Base-by-base conservation (phyloP, 1,140 invertebrate species). In the Pararge aegeria region DNA sequence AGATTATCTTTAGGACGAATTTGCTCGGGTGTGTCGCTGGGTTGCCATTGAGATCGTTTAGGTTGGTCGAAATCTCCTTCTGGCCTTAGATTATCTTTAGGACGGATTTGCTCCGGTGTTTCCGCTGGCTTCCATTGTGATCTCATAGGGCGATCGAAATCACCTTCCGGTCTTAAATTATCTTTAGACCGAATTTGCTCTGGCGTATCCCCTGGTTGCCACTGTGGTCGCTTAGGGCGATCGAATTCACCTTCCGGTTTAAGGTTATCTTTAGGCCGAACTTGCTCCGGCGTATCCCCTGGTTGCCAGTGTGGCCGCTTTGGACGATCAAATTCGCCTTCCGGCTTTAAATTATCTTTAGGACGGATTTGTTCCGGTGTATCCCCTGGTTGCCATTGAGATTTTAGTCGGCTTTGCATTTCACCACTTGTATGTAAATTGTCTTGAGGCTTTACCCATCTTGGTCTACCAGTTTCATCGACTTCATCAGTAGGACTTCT, bases 1-100 rank as follows among this genome's bases (percentile, higher is more conserved):
- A 94, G 73, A 78, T 94, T 94, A 65, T 93, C 93, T 27, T 86
- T 75, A 27, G 85, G 87, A n/a, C 87, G 87, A 34, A 86, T 83
- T 30, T 90, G 80, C 20, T 87, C 78, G 2, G 92, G 91, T 29
- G 90, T 85, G 69, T 92, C 92, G 9, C 77, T 83, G 15, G 90
- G 78, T 71, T 92, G 90, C 61, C 91, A 92, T 49, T 91, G 84
- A 10, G 81, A 20, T 19, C 18, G 70, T 55, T 80, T 55, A 12
- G 61, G 61, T 13, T 19, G 46, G n/a, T 91, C 84, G 58, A 91
- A 92, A 42, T 91, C 86, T 4, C 91, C 92, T 75, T 92, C 91
- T 44, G 89, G 85, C 61, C 80, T 94, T 92, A 69, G 18, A 30
- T 67, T 73, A 75, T 93, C 92, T 59, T 91, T 81, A 0, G 88